Percentiles rank a stretch among this genome's conserved stretches.
Conservation (phyloP, 2,113 vertebrate species). For the Ellobius talpinus region DNA sequence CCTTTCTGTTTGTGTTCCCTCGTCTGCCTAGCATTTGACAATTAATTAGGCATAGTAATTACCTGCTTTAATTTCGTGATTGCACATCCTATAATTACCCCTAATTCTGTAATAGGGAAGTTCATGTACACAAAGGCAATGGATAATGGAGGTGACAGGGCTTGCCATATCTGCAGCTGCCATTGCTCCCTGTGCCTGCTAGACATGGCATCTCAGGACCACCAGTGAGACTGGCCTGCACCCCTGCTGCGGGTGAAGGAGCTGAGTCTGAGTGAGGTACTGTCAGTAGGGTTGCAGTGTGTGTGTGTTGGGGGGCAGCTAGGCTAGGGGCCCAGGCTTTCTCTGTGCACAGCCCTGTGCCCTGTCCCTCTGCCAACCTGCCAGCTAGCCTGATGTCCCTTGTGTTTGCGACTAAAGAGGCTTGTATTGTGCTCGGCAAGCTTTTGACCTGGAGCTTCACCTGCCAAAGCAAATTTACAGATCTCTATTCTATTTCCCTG, state of each 20-base stretch:
- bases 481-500: not conserved
- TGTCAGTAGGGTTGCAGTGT: not conserved
- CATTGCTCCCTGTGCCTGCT: not conserved
- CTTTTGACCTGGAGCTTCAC: not conserved
- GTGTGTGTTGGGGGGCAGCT: no score
- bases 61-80: slow-evolving; percentile 83
- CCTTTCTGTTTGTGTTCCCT: slow-evolving; percentile 67
- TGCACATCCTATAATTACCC: slow-evolving; percentile 80
- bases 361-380: not conserved
- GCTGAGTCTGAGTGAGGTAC: not conserved
- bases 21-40: slow-evolving; percentile 73
- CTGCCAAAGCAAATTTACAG: not conserved
- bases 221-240: rapidly evolving
- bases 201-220: not conserved
- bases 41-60: slow-evolving; percentile 82
- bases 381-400: not conserved
- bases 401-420: not conserved
- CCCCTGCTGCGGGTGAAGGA: not conserved
- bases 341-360: not conserved
- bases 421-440: not conserved
- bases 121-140: slow-evolving; percentile 77
- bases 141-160: slow-evolving; percentile 34
- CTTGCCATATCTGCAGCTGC: slow-evolving; percentile 35
- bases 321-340: not conserved
- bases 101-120: slow-evolving; percentile 79